Percentiles rank a stretch among this genome's conserved stretches.
Evolutionary conservation across 1,140 invertebrate genomes (phyloP).

Genomic region (Eumaeus atala): DNA sequence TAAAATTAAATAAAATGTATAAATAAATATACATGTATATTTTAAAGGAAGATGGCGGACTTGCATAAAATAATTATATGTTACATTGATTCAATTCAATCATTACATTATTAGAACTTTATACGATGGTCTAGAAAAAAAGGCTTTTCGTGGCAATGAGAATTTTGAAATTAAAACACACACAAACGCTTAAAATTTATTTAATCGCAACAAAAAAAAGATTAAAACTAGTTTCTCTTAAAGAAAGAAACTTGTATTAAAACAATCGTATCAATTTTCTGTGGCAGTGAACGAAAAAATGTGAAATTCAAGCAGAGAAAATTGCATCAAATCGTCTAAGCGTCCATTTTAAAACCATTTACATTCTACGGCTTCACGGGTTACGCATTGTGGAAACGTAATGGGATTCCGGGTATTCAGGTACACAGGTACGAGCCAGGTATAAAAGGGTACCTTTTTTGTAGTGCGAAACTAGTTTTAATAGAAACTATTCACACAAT

Average conservation of each 20-base stretch:
- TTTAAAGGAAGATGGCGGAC: too few relatives aligned
- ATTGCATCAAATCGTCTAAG: constrained; percentile 25
- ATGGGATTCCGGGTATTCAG: constrained; percentile 53
- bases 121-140: too few relatives aligned
- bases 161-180: too few relatives aligned
- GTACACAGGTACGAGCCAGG: constrained; percentile 51
- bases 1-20: too few relatives aligned
- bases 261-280: constrained; percentile 13
- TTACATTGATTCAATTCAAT: too few relatives aligned
- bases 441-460: constrained; percentile 30
- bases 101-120: too few relatives aligned
- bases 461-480: background rate
- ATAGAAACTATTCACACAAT: background rate
- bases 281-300: constrained; percentile 15
- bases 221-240: too few relatives aligned
- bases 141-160: too few relatives aligned
- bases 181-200: too few relatives aligned
- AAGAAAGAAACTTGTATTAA: background rate
- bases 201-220: too few relatives aligned
- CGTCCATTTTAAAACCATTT: constrained; percentile 33
- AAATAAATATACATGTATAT: too few relatives aligned
- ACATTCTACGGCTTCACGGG: constrained; percentile 35
- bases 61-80: too few relatives aligned
- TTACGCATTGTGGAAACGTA: constrained; percentile 42
- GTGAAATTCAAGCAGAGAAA: constrained; percentile 21